Base-by-base conservation (phyloP, 2,888 invertebrate genomes). In the Macaria liturata region DNA sequence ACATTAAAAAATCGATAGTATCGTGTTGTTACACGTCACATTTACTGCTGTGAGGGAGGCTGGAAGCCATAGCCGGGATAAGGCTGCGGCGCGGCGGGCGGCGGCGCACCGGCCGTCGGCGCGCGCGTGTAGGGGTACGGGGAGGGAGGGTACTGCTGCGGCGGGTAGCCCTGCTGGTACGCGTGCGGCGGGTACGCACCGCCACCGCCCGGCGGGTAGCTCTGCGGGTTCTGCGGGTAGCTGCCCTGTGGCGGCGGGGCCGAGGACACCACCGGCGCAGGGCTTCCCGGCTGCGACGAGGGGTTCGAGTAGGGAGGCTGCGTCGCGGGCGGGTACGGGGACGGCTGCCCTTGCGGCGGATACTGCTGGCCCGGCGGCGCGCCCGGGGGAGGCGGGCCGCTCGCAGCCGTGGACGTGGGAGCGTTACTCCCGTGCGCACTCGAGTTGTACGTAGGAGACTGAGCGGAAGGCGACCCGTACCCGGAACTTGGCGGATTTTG, bases 61-160 rank as follows among this genome's bases (percentile, higher is more conserved):
- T 96, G 96, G 78, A 96, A 96, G 51, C 95, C 94, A 78, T 96
- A 96, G 43, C 96, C 95, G 5, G 93, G 94, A 78, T 97, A 97
- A 60, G 95, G 95, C 66, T 96, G 95, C 4, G 96, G 94, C 5
- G 94, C 95, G 31, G 94, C 95, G 4, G 95, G 95, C 63, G 95
- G 95, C 3, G 95, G 95, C 4, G 94, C 94, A 1, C 94, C 94
- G 3, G 93, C 93, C 1, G 94, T 94, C 0, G 94, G 94, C 3
- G 93, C 93, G 4, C 93, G 91, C 1, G 93, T 91, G 60, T 93
- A 92, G 0, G 90, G 93, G 62, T 93, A 93, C 0, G 93, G 93
- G 4, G 93, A 90, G 6, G 93, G 93, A 57, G 94, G 94, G 78
- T 93, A 84, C 80, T 94, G 88, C 68, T 93, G 81, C 66, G 93